Percentiles rank a stretch among this genome's conserved stretches.
phyloP scores from a whole-genome alignment of 30 jellyfish, hydroid and myxozoan species.

The Turritopsis dohrnii region DNA sequence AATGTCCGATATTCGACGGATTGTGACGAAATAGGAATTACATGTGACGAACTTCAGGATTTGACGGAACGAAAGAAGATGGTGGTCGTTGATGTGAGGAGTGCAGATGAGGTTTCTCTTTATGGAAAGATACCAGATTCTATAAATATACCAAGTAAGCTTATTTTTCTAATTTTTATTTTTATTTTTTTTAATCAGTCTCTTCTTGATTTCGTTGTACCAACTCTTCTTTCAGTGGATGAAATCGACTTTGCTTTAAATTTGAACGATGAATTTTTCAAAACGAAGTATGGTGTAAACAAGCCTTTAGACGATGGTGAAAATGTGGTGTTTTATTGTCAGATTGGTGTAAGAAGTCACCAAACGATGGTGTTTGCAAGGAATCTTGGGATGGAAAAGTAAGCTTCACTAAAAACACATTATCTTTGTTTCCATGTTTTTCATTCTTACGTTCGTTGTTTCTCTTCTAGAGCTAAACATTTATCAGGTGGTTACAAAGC shows the following conservation, averaged over 20 bases:
- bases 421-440: not conserved
- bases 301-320: conserved; percentile 10
- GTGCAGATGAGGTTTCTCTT: not conserved
- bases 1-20: too few relatives aligned
- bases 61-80: not conserved
- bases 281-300: not conserved
- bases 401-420: not conserved
- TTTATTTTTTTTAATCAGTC: not conserved
- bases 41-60: not conserved
- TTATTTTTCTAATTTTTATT: too few relatives aligned
- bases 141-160: not conserved
- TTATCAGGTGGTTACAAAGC: conserved; percentile 20
- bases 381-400: conserved; percentile 15
- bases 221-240: conserved; percentile 7
- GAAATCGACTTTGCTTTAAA: conserved; percentile 17
- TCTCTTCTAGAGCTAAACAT: not conserved
- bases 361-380: not conserved
- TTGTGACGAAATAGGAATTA: too few relatives aligned
- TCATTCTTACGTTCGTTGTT: not conserved
- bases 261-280: not conserved
- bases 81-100: not conserved
- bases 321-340: conserved; percentile 7
- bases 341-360: not conserved
- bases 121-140: not conserved
- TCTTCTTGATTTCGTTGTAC: not conserved